Conservation (phyloP, 2,888 invertebrate species). For the Machimus atricapillus region DNA sequence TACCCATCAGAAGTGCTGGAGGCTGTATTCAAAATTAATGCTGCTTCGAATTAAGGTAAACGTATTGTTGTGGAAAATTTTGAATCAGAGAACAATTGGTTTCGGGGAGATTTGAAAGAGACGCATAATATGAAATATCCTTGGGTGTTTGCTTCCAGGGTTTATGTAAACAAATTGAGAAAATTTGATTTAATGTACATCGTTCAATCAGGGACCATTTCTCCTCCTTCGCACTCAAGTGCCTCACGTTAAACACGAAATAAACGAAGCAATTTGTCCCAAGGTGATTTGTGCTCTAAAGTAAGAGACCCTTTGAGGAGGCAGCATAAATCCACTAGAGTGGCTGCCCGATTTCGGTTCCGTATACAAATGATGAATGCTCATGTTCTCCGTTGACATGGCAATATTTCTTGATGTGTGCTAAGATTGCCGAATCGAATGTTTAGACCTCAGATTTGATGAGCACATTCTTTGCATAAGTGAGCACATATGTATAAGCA, state of each 20-base stretch:
- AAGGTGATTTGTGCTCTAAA: background rate
- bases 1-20: background rate
- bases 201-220: background rate
- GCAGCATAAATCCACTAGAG: background rate
- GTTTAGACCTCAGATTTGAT: background rate
- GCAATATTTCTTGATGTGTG: background rate
- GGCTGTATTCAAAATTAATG: background rate
- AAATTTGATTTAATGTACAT: background rate
- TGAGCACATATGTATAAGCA: background rate
- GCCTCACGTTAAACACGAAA: background rate
- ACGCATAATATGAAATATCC: background rate
- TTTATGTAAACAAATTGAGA: background rate
- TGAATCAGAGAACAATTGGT: background rate
- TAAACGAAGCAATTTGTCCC: conserved; percentile 6
- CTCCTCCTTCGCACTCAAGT: background rate
- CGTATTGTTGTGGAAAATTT: background rate
- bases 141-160: background rate
- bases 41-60: background rate
- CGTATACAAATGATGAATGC: background rate
- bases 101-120: background rate
- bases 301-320: background rate
- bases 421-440: background rate
- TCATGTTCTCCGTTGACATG: background rate
- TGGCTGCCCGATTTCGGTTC: background rate
- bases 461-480: background rate